Evolutionary conservation across 2,888 invertebrate genomes (phyloP), one percentile per base, ranked within the genome.

Genomic region (Cecidostiba fungosa): DNA sequence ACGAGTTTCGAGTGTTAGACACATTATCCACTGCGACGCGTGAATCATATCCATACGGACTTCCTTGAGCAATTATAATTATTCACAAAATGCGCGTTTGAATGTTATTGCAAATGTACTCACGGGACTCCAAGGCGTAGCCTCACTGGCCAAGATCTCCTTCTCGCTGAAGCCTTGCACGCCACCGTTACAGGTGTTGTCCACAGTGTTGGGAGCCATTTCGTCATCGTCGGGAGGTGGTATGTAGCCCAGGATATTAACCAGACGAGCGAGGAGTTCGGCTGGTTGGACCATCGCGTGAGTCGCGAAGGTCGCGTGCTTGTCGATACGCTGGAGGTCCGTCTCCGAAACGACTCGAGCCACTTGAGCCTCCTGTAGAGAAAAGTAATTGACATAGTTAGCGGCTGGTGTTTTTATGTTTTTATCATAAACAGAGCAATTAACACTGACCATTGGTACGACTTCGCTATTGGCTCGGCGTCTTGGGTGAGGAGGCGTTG

Each of bases 241-340:
- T 73, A 93, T 92, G 83, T 93, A 95, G 32, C 97, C 97, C 84
- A 97, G 93, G 16, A 97, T 97, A 89, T 96, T 96, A 0, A 97
- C 97, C 70, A 98, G 96, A 91, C 96, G 95, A 0, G 97, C 96
- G 82, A 97, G 92, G 1, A 98, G 92, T 90, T 97, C 97, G 8
- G 96, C 96, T 10, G 97, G 97, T 90, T 97, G 96, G 0, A 97
- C 95, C 88, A 96, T 95, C 14, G 96, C 96, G 87, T 96, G 95
- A 0, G 96, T 95, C 29, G 95, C 95, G 91, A 97, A 97, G 0
- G 97, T 97, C 87, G 96, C 96, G 88, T 96, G 96, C 90, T 96
- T 96, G 92, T 98, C 97, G 88, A 97, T 97, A 69, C 96, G 95
- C 85, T 96, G 95, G 72, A 98, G 94, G 92, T 97, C 97, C 0